Evolutionary conservation across 2,888 invertebrate genomes (phyloP).

Genomic region (Acleris literana): DNA sequence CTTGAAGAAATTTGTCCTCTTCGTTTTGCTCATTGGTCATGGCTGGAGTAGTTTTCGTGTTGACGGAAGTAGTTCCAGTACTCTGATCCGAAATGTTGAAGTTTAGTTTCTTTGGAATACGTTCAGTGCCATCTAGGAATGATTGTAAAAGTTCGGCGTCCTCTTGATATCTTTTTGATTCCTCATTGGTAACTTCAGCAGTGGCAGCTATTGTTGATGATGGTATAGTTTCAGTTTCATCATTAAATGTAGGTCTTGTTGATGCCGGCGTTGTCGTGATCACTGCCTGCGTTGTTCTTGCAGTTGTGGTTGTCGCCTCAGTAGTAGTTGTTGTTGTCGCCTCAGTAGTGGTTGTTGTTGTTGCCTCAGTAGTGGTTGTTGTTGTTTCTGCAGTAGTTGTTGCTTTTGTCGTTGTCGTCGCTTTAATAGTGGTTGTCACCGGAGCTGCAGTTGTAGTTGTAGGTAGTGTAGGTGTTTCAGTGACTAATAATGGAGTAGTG

Average conservation of each 20-base stretch:
- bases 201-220: conserved; percentile 40
- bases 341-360: conserved; percentile 43
- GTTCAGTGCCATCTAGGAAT: conserved; percentile 62
- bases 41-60: conserved; percentile 45
- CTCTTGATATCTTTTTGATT: conserved; percentile 59
- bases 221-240: conserved; percentile 50
- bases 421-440: conserved; percentile 42
- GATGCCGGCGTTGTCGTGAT: conserved; percentile 46
- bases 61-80: conserved; percentile 40
- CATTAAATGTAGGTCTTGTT: conserved; percentile 54
- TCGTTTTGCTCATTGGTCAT: conserved; percentile 48
- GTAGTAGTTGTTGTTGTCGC: conserved; percentile 42
- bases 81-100: conserved; percentile 50
- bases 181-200: conserved; percentile 40
- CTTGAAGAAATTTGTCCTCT: conserved; percentile 63
- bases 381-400: conserved; percentile 43
- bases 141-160: conserved; percentile 59
- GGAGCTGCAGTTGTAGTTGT: conserved; percentile 45
- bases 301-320: conserved; percentile 43
- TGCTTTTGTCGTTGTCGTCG: conserved; percentile 44
- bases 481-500: conserved; percentile 38
- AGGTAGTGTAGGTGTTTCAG: conserved; percentile 51
- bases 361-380: conserved; percentile 44
- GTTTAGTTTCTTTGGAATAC: conserved; percentile 71
- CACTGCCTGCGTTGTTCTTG: conserved; percentile 43